A percentile compares a stretch with the other conserved stretches of the same genome.
Evolutionary conservation across 1,140 invertebrate species (phyloP).

Genomic region (Hesperophylax magnus): DNA sequence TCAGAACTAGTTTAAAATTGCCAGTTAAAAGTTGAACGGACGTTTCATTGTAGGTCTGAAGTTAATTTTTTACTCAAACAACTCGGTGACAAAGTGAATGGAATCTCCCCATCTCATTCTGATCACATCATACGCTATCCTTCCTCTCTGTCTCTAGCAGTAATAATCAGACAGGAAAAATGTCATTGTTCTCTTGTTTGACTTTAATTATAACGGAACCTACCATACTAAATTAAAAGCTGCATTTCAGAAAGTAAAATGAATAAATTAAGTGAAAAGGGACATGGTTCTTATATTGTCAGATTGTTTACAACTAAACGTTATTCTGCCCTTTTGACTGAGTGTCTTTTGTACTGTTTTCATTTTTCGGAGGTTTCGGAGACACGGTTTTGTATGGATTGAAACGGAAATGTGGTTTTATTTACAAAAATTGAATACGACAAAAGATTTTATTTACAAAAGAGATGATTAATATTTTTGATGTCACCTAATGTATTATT

Average conservation of each 20-base stretch:
- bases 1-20: neutral
- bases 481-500: neutral
- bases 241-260: neutral
- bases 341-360: neutral
- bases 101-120: neutral
- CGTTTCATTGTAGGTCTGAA: slow-evolving; percentile 19
- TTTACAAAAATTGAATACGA: neutral
- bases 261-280: neutral
- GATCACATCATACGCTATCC: neutral
- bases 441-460: neutral
- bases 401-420: slow-evolving; percentile 21
- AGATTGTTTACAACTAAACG: neutral
- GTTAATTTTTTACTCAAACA: slow-evolving; percentile 49
- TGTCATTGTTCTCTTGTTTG: slow-evolving; percentile 46
- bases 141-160: neutral
- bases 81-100: slow-evolving; percentile 23
- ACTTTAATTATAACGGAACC: slow-evolving; percentile 46
- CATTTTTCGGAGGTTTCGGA: neutral
- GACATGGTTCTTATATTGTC: neutral
- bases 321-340: neutral
- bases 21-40: neutral
- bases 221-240: neutral
- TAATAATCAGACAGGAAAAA: slow-evolving; percentile 46
- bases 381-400: slow-evolving; percentile 8
- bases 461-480: neutral